Base-by-base conservation (phyloP, 2,888 invertebrate genomes). In the Phlogophora meticulosa region DNA sequence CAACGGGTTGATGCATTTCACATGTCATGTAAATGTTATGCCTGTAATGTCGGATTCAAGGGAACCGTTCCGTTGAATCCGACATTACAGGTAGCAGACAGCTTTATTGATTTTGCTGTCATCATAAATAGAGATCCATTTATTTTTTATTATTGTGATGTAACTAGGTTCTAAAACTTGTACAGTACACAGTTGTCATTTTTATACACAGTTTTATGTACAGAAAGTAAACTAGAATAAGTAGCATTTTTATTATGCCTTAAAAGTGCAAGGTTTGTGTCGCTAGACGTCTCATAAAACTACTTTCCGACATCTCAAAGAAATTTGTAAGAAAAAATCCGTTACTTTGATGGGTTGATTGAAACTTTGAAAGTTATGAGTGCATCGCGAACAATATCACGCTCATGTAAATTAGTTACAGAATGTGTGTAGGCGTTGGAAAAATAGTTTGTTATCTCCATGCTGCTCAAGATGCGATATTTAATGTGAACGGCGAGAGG, bases 401-500 rank as follows among this genome's bases (percentile, higher is more conserved):
- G 62, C 61, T 65, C 66, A 68, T 78, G 83, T 85, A 85, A 76
- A 75, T 66, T 85, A 82, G 76, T 74, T 69, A 72, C 65, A 83
- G 83, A 88, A 88, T 85, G 61, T 63, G 90, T 88, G 94, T 93
- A 87, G 93, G 93, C 76, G 93, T 85, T 69, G 70, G 85, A 91
- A 91, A 92, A 92, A 89, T 86, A 84, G 85, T 83, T 83, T 76
- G 86, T 89, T 89, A 90, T 91, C 87, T 88, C 80, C 81, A 86
- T 85, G 84, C 85, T 87, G 85, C 85, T 88, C 83, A 81, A 93
- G 86, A 89, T 86, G 85, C 85, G 89, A 89, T 91, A 90, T 90
- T 88, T 90, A 87, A 88, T 88, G 91, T 88, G 82, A 83, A 88
- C 88, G 88, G 84, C 87, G 88, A 90, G 88, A 90, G 90, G 90